A percentile compares a stretch with the other conserved stretches of the same genome.
These are phyloP conservation scores for Drosophila paranaensis DNA, from an alignment of 2,888 invertebrate species.

Conservation along the genomic window DNA sequence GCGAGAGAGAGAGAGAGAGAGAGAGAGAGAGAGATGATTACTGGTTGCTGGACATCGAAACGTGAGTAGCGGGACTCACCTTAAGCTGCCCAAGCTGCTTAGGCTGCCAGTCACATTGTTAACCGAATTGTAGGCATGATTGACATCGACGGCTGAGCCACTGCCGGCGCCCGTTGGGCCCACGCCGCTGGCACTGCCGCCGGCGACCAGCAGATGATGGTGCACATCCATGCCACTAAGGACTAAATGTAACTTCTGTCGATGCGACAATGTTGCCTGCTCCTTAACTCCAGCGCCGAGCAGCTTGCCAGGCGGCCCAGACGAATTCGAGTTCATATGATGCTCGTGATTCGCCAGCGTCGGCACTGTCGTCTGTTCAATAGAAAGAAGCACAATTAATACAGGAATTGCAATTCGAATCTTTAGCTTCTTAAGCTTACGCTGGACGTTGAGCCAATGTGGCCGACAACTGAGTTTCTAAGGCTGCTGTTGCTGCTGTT, in stretches of 20 bases:
- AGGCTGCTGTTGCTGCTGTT: constrained; percentile 69
- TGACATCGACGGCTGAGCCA: constrained; percentile 54
- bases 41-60: no score
- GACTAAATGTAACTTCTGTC: constrained; percentile 66
- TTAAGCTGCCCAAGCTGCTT: constrained; percentile 80
- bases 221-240: constrained; percentile 82
- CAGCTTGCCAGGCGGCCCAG: constrained; percentile 83
- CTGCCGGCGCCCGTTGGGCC: constrained; percentile 40
- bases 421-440: constrained; percentile 40
- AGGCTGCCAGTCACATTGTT: constrained; percentile 74
- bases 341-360: constrained; percentile 82
- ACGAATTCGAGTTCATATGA: constrained; percentile 84
- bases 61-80: constrained; percentile 29
- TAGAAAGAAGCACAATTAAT: background rate
- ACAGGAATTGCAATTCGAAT: no score
- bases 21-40: background rate
- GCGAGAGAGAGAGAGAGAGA: no score
- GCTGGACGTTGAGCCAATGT: constrained; percentile 73
- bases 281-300: constrained; percentile 85
- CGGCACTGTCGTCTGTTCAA: constrained; percentile 70
- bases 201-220: constrained; percentile 54
- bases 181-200: constrained; percentile 37
- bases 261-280: constrained; percentile 80
- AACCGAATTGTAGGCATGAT: constrained; percentile 79
- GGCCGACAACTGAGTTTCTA: constrained; percentile 73